Base-by-base conservation (phyloP, 2,797 vertebrate species). In the Crax fasciolata region DNA sequence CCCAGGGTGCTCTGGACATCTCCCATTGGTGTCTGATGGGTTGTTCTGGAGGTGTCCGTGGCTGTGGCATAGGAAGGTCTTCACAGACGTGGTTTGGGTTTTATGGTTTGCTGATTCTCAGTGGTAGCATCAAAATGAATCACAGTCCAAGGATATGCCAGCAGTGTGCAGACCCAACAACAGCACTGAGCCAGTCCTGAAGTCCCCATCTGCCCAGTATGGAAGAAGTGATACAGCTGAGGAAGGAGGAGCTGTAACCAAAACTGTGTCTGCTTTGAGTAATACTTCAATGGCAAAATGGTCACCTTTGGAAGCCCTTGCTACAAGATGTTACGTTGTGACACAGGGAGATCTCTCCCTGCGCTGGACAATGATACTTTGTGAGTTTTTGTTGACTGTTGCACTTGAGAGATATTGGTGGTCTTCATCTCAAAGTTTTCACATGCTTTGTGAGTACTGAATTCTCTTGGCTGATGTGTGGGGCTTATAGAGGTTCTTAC, bases 301-400 rank as follows among this genome's bases (percentile, higher is more conserved):
- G 35, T 49, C n/a, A 4, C 2, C 24, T 73, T 77, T 77, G 44
- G 24, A n/a, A 41, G 48, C 39, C 35, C 27, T 16, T 0, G 0
- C 35, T 52, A 7, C 0, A 0, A 5, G 13, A 23, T 8, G 10
- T 59, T 62, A 5, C 43, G 57, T 28, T 24, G n/a, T 78, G 54
- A 10, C 16, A 35, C 43, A 49, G 43, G 11, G 3, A 41, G 30
- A 10, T 52, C 28, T 76, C 19, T 20, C 8, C 3, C 25, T 66
- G 55, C 28, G 85, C 11, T 1, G 2, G 24, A 23, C 43, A 28
- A 3, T 66, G 25, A 16, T 18, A 10, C 21, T 25, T 70, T 10
- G 28, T 14, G 27, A 63, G 27, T 20, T 52, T 11, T 25, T 38
- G 32, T n/a, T n/a, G 63, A 16, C 3, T 79, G n/a, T 70, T 87